These are phyloP conservation scores for Gobionotothen gibberifrons DNA, from an alignment of 2,797 vertebrate species.

Conservation along the genomic window DNA sequence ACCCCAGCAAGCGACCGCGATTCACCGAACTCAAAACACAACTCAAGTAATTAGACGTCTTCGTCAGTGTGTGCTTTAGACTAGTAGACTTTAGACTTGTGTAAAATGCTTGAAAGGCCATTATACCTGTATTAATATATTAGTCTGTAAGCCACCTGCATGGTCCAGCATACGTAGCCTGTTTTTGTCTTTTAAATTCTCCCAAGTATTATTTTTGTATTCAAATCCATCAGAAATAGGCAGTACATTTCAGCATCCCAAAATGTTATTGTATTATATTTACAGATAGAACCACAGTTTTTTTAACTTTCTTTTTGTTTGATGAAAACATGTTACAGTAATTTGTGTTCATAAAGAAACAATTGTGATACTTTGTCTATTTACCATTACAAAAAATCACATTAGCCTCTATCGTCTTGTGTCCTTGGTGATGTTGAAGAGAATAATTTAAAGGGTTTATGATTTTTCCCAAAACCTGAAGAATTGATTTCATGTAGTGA, in stretches of 20 bases:
- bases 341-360: neutral
- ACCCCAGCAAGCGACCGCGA: constrained; percentile 95
- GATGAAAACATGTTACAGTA: neutral
- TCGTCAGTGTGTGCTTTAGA: neutral
- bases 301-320: too few relatives aligned
- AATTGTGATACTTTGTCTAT: neutral
- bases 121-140: neutral
- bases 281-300: too few relatives aligned
- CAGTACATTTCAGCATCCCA: neutral
- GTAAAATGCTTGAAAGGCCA: neutral
- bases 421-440: neutral
- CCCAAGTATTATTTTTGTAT: neutral
- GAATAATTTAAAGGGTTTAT: too few relatives aligned
- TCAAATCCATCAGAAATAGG: neutral
- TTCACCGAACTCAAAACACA: constrained; percentile 99
- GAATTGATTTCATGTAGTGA: too few relatives aligned
- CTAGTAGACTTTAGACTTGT: too few relatives aligned
- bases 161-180: neutral
- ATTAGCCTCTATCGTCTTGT: neutral
- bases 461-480: too few relatives aligned
- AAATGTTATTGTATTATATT: neutral
- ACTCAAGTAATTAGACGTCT: constrained; percentile 86
- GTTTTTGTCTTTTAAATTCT: neutral
- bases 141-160: neutral
- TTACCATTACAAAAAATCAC: neutral